phyloP scores from a whole-genome alignment of 1,140 invertebrate species.

The Lucilia cuprina region DNA sequence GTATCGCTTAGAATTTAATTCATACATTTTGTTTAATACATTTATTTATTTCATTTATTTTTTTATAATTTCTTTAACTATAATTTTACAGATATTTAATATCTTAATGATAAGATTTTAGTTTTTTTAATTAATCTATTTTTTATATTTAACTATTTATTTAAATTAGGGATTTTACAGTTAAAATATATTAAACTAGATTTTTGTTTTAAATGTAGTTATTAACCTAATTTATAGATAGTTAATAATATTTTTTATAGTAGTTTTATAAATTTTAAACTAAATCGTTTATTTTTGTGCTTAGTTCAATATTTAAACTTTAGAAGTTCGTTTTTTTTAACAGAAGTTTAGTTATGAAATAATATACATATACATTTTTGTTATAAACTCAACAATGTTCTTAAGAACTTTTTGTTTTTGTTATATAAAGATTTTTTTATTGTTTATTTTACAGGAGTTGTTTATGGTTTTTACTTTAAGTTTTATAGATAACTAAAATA shows the following conservation, averaged over 20 bases:
- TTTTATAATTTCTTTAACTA: background rate
- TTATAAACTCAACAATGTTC: constrained; percentile 22
- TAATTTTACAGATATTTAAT: constrained; percentile 32
- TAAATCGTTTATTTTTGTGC: background rate
- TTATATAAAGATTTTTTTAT: background rate
- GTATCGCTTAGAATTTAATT: background rate
- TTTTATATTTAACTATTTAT: background rate
- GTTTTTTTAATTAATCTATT: background rate
- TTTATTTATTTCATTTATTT: background rate
- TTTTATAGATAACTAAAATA: background rate
- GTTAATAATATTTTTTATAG: background rate
- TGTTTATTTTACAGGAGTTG: background rate
- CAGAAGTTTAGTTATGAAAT: constrained; percentile 4
- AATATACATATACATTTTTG: background rate
- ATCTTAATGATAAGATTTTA: constrained; percentile 33
- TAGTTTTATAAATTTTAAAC: too few relatives aligned
- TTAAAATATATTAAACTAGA: background rate
- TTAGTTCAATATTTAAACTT: constrained; percentile 1
- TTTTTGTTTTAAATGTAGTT: background rate
- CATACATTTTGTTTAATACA: background rate
- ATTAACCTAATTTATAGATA: background rate
- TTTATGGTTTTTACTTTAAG: background rate
- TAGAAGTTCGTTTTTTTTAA: constrained; percentile 21
- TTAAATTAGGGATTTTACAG: background rate
- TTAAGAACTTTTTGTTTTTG: constrained; percentile 1